Conservation (phyloP, 2,797 vertebrate genomes). For the Nannoperca australis region DNA sequence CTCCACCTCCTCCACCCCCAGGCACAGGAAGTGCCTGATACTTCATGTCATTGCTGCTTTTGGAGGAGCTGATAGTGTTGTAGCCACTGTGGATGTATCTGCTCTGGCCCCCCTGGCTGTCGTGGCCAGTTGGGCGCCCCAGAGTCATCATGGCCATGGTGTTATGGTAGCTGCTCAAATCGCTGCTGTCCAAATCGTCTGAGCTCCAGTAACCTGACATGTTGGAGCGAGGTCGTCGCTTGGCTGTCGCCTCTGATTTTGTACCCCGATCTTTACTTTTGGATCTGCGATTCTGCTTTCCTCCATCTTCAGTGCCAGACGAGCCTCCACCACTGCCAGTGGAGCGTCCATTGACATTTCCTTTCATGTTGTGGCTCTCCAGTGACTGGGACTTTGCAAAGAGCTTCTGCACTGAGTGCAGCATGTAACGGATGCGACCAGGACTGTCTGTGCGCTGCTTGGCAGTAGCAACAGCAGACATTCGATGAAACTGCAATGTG, state of each 20-base stretch:
- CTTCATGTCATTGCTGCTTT: conserved; percentile 95
- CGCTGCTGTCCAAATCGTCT: conserved; percentile 94
- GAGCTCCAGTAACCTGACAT: conserved; percentile 99
- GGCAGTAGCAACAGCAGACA: conserved; percentile 80
- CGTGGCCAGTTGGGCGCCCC: conserved; percentile 83
- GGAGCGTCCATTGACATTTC: conserved; percentile 90
- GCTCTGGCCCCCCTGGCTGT: conserved; percentile 71
- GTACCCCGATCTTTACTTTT: conserved; percentile 97
- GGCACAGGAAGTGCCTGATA: conserved; percentile 84
- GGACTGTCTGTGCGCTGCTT: conserved; percentile 97
- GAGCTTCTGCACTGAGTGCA: conserved; percentile 98
- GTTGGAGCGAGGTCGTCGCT: conserved; percentile 94
- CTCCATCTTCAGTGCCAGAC: conserved; percentile 88
- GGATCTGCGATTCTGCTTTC: conserved; percentile 91
- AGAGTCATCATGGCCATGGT: conserved; percentile 95
- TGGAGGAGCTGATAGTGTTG: conserved; percentile 96
- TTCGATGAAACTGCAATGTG: conserved; percentile 96
- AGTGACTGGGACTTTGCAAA: conserved; percentile 98
- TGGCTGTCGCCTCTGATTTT: conserved; percentile 91
- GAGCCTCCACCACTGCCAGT: conserved; percentile 83
- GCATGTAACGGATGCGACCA: conserved; percentile 96
- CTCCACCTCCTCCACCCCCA: conserved; percentile 80
- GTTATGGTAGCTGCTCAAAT: conserved; percentile 91
- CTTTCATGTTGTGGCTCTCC: conserved; percentile 92
- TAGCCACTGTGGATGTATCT: conserved; percentile 96